These are phyloP conservation scores for Dicroscelio sp. DNA, from an alignment of 2,888 invertebrate genomes.

Conservation along the genomic window DNA sequence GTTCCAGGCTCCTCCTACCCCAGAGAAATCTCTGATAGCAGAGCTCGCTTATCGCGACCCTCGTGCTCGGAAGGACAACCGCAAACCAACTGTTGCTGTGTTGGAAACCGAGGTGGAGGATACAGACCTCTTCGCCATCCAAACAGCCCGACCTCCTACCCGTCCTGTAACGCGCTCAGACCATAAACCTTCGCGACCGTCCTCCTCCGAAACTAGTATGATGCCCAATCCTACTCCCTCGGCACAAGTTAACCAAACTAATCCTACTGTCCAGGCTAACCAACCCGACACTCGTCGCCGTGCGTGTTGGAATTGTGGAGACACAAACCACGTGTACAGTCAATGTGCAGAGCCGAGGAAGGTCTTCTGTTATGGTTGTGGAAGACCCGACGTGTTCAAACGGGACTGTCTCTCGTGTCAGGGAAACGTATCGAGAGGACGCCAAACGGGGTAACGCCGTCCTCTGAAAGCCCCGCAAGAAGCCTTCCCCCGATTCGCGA, in stretches of 20 bases:
- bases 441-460: neutral
- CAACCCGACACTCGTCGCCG: too few species aligned
- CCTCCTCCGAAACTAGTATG: too few species aligned
- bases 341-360: neutral
- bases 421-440: neutral
- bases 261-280: too few species aligned
- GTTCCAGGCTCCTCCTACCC: conserved; percentile 7
- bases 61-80: neutral
- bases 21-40: neutral
- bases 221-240: too few species aligned
- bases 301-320: neutral
- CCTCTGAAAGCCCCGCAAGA: too few species aligned
- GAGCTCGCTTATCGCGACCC: neutral
- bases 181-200: too few species aligned
- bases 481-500: neutral
- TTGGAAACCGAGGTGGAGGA: too few species aligned
- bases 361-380: neutral
- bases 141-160: too few species aligned
- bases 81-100: too few species aligned
- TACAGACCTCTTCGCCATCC: too few species aligned
- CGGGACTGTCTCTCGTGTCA: neutral
- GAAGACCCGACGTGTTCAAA: neutral
- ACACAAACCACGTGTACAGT: neutral
- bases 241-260: too few species aligned
- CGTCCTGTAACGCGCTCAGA: too few species aligned